A percentile compares a stretch with the other conserved stretches of the same genome.
phyloP scores from a whole-genome alignment of 2,113 vertebrate species.

The Megaceryle maxima region DNA sequence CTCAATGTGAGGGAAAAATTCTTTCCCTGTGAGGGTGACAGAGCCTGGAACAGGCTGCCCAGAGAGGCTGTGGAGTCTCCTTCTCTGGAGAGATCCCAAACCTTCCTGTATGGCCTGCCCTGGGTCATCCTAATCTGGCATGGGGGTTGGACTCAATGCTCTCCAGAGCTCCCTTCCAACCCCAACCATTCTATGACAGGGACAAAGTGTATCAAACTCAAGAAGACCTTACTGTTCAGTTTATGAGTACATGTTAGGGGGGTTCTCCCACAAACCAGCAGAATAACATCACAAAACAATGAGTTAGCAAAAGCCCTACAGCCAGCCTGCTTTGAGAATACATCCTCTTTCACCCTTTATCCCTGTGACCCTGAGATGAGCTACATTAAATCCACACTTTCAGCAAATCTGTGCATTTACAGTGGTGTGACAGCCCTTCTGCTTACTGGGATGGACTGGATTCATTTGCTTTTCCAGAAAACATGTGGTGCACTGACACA shows the following conservation, averaged over 20 bases:
- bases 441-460: not conserved
- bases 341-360: not conserved
- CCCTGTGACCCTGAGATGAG: not conserved
- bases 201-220: not conserved
- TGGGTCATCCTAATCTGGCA: too few species aligned
- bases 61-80: too few species aligned
- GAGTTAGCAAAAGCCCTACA: not conserved
- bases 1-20: too few species aligned
- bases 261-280: not conserved
- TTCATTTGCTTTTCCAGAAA: not conserved
- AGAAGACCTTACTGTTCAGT: not conserved
- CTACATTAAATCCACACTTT: not conserved
- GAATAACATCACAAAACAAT: not conserved
- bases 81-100: too few species aligned
- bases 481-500: not conserved
- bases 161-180: too few species aligned
- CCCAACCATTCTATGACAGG: too few species aligned
- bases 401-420: not conserved
- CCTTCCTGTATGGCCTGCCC: too few species aligned
- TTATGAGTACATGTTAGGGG: not conserved
- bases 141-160: too few species aligned
- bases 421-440: not conserved
- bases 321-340: not conserved
- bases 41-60: too few species aligned
- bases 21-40: too few species aligned